Percentiles rank a stretch among this genome's conserved stretches.
Evolutionary conservation across 2,113 vertebrate genomes (phyloP).

Genomic region (Pelvicachromis taeniatus): DNA sequence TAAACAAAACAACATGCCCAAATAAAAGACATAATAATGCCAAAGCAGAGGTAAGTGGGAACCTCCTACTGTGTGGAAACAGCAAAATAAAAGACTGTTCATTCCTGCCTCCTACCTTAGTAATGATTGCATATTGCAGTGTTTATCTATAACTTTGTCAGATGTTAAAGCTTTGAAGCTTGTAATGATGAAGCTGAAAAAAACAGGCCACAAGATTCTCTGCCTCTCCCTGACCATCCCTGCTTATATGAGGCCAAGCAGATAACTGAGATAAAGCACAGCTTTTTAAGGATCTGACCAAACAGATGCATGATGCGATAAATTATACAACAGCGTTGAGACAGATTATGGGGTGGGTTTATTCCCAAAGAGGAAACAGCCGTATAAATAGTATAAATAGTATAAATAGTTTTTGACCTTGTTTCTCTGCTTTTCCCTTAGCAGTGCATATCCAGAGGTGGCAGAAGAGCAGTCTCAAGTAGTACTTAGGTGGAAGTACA

Average conservation of each 20-base stretch:
- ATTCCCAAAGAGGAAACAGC: conserved; percentile 32
- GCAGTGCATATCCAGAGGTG: background rate
- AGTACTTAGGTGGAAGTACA: background rate
- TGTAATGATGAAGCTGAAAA: background rate
- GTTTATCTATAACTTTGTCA: background rate
- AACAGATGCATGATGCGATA: background rate
- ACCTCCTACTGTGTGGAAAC: conserved; percentile 6
- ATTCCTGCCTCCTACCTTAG: background rate
- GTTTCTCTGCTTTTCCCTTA: background rate
- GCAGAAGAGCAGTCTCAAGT: background rate
- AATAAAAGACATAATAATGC: background rate
- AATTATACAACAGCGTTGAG: background rate
- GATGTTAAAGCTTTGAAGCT: conserved; percentile 9
- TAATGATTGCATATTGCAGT: background rate
- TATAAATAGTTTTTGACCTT: background rate
- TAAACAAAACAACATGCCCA: conserved; percentile 21
- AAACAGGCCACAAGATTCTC: background rate
- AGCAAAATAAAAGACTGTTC: conserved; percentile 17
- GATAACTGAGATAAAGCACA: background rate
- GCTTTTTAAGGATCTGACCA: background rate
- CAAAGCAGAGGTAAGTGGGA: background rate
- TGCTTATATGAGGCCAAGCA: background rate
- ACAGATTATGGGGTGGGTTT: background rate
- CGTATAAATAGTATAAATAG: conserved; percentile 46
- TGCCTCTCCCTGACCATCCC: background rate